Evolutionary conservation across 2,113 vertebrate genomes (phyloP), one percentile per base, ranked within the genome.

Genomic region (Boulengeromyrus knoepffleri): DNA sequence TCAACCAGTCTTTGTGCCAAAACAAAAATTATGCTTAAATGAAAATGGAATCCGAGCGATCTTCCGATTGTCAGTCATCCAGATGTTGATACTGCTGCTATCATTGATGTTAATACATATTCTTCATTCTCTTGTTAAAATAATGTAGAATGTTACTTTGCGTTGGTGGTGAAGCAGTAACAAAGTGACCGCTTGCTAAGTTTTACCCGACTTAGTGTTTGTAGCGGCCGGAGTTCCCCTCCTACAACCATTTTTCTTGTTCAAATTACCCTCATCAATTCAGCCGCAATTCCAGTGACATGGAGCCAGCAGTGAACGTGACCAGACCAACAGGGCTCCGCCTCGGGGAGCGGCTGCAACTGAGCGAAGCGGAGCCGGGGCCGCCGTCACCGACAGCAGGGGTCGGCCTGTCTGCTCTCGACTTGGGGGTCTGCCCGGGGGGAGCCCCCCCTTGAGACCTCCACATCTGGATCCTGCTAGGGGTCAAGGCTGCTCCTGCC

Each of bases 391-490:
- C 95, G 95, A 93, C 93, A 95, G 42, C 92, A 93, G 93, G 92
- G 94, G 93, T 92, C 94, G 91, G 93, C 93, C 94, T 94, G 94
- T 95, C 94, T 94, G 95, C 95, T 94, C 92, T 94, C 89, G 47
- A 94, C 94, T 94, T 94, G 95, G 95, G 95, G 93, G 95, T 94
- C 95, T 96, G 94, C 93, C 90, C 93, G 90, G 93, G 92, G 92
- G 90, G 92, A 90, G 94, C 89, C 92, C 93, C 94, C 98, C 98
- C 97, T 95, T 92, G 97, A 96, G 97, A 97, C 95, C 94, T 70
- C 96, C 97, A 99, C 98, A 99, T 99, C 98, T 99, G 98, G 98
- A 98, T 98, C 97, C 97, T 97, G 98, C 97, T 98, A 97, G 96
- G 97, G 98, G 98, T 99, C 98, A 99, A 97, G 97, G 95, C 97